Conservation (phyloP, 2,888 invertebrate species). For the Caenorhabditis panamensis region DNA sequence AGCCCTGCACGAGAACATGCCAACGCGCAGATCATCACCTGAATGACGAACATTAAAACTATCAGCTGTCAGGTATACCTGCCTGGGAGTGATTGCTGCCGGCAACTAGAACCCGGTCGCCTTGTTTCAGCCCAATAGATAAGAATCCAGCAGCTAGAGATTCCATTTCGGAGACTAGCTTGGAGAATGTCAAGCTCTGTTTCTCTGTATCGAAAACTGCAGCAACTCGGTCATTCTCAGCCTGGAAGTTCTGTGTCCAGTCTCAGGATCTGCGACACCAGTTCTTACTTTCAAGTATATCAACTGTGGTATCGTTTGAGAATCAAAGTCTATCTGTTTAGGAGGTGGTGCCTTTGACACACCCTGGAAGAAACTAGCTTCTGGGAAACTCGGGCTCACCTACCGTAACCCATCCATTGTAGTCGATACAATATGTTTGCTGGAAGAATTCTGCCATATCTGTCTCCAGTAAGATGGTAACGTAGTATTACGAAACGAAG, state of each 20-base stretch:
- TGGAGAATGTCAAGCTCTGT: conserved; percentile 69
- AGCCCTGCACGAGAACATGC: conserved; percentile 81
- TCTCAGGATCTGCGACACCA: neutral
- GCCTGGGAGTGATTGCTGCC: conserved; percentile 82
- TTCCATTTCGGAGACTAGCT: conserved; percentile 73
- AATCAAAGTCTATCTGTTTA: conserved; percentile 69
- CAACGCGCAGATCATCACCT: conserved; percentile 74
- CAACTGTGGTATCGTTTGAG: conserved; percentile 76
- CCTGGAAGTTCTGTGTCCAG: too few relatives aligned
- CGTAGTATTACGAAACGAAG: conserved; percentile 1
- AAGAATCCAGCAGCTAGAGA: conserved; percentile 81
- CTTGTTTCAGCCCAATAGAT: conserved; percentile 81
- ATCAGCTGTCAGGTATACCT: too few relatives aligned
- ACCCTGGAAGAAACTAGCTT: conserved; percentile 49
- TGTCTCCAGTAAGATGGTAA: conserved; percentile 5
- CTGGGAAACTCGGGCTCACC: conserved; percentile 3
- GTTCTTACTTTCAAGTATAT: conserved; percentile 71
- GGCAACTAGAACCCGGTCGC: conserved; percentile 83
- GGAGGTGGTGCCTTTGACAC: conserved; percentile 64
- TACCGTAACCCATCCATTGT: conserved; percentile 69
- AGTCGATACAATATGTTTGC: conserved; percentile 68
- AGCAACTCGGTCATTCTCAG: conserved; percentile 67
- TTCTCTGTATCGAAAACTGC: conserved; percentile 78
- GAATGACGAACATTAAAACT: neutral
- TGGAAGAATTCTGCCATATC: conserved; percentile 51